Conservation (phyloP, 2,797 vertebrate species). For the Pipistrellus nathusii region DNA sequence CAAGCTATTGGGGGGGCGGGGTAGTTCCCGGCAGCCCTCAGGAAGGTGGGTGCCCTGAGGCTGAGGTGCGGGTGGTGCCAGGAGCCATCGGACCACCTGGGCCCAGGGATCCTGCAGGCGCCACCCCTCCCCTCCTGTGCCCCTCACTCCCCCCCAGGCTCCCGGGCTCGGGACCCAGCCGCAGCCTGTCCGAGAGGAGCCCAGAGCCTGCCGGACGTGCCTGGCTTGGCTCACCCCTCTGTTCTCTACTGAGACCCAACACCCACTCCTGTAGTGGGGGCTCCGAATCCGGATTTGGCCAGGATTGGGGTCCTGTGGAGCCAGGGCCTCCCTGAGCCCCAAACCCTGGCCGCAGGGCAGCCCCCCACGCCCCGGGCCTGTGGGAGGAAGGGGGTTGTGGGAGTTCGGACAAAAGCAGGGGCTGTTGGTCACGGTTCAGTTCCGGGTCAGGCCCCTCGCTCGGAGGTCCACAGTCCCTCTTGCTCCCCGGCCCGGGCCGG, state of each 20-base stretch:
- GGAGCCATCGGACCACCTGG: slow-evolving; percentile 88
- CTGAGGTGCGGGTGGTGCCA: slow-evolving; percentile 79
- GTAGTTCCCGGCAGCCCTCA: slow-evolving; percentile 49
- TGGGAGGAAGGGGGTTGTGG: background rate
- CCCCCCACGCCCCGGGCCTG: background rate
- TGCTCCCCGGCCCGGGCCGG: slow-evolving; percentile 71
- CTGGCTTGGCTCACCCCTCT: slow-evolving; percentile 87
- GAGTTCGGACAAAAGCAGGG: background rate
- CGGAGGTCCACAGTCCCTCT: accelerated
- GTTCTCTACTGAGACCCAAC: slow-evolving; percentile 90
- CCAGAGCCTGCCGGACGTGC: slow-evolving; percentile 91
- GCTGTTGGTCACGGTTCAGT: background rate
- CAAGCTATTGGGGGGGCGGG: accelerated
- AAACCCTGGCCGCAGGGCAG: background rate
- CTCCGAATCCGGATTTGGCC: accelerated
- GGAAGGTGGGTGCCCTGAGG: slow-evolving; percentile 90
- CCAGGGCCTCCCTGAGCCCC: background rate
- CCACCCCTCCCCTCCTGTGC: background rate
- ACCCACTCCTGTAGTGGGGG: slow-evolving; percentile 88
- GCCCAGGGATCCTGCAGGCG: slow-evolving; percentile 67
- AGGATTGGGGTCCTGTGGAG: background rate
- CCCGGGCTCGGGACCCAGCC: background rate
- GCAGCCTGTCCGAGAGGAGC: slow-evolving; percentile 89
- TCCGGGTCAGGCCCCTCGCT: too few species aligned
- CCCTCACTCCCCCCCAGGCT: accelerated